phyloP scores from a whole-genome alignment of 2,113 vertebrate genomes.

The Rana temporaria region DNA sequence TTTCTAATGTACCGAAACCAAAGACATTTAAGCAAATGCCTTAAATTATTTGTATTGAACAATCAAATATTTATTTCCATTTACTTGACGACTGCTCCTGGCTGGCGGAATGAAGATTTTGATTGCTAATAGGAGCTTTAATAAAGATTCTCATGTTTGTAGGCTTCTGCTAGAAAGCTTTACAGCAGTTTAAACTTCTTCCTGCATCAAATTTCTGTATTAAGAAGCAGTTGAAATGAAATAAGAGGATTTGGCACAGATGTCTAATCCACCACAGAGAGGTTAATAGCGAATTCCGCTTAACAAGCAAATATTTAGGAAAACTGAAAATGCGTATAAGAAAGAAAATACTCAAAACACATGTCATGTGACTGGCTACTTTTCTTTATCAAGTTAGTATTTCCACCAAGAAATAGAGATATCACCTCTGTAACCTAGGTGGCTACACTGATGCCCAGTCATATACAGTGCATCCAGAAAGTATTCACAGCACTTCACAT shows the following conservation, averaged over 20 bases:
- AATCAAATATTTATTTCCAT: slow-evolving; percentile 22
- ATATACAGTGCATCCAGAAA: no score
- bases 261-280: slow-evolving; percentile 5
- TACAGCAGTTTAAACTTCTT: slow-evolving; percentile 32
- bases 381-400: no score
- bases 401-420: no score
- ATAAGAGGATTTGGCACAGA: slow-evolving; percentile 56
- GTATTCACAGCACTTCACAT: no score
- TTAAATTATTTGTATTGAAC: slow-evolving; percentile 1
- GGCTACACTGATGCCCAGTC: no score
- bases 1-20: neutral
- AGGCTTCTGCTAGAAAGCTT: neutral
- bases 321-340: neutral
- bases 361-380: neutral
- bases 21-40: slow-evolving; percentile 9
- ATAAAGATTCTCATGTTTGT: slow-evolving; percentile 15
- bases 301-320: slow-evolving; percentile 25
- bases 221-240: slow-evolving; percentile 52
- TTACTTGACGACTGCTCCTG: neutral
- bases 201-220: neutral
- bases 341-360: neutral
- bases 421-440: no score
- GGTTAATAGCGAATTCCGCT: slow-evolving; percentile 2
- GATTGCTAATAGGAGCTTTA: slow-evolving; percentile 11
- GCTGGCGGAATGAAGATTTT: neutral